Conservation (phyloP, 2,797 vertebrate genomes). For the Gallirallus australis region DNA sequence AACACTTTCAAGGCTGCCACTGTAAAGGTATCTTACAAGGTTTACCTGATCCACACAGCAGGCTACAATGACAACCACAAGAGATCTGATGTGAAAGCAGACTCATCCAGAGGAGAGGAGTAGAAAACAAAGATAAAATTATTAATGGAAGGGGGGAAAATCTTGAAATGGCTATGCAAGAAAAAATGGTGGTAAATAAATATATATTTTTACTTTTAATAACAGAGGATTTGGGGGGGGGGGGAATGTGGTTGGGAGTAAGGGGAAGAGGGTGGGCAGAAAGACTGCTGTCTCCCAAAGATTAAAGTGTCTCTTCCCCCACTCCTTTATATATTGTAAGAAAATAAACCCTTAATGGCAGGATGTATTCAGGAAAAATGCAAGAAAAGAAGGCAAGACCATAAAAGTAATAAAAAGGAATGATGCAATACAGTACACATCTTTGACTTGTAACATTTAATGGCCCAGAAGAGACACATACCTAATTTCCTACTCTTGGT, state of each 20-base stretch:
- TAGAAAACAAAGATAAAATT: not conserved
- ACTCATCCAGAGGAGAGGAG: not conserved
- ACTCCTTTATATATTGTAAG: not conserved
- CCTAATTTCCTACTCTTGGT: not conserved
- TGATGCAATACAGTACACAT: not conserved
- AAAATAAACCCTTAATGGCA: not conserved
- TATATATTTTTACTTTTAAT: not conserved
- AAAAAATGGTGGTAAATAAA: not conserved
- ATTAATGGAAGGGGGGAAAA: not conserved
- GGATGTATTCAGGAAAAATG: not conserved
- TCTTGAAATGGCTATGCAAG: not conserved
- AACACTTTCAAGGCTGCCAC: not conserved
- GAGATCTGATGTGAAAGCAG: not conserved
- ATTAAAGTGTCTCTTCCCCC: accelerated
- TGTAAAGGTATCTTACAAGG: not conserved
- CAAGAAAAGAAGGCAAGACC: not conserved
- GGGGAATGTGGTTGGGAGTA: too few relatives aligned
- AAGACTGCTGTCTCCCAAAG: not conserved
- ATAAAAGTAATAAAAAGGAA: not conserved
- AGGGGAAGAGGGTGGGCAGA: too few relatives aligned
- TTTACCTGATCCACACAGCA: slow-evolving; percentile 10
- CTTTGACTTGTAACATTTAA: not conserved
- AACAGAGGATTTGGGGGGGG: not conserved
- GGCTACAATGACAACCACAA: not conserved
- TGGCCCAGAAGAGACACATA: not conserved